Percentiles rank a stretch among this genome's conserved stretches.
Evolutionary conservation across 92 coral and sea anemone genomes (phyloP).

Genomic region (Zoanthus sociatus): DNA sequence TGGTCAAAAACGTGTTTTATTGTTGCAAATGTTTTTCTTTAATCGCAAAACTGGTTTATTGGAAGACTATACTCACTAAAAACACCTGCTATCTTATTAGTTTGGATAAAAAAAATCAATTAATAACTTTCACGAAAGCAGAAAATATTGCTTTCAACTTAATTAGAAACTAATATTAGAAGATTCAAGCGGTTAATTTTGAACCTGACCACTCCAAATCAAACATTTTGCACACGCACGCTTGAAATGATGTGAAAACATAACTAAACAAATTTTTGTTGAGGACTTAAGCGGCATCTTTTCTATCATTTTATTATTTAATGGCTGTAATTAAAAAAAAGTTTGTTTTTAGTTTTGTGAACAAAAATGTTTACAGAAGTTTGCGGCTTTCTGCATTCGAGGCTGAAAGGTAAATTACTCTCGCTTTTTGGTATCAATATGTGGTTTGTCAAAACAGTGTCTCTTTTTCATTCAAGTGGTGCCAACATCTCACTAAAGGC

Average conservation of each 20-base stretch:
- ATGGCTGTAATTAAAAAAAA: background rate
- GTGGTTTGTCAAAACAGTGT: conserved; percentile 49
- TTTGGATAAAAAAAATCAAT: conserved; percentile 26
- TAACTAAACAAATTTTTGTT: background rate
- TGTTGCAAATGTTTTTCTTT: background rate
- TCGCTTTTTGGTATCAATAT: background rate
- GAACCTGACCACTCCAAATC: background rate
- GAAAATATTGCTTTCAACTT: conserved; percentile 16
- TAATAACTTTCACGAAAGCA: conserved; percentile 26
- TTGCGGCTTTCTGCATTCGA: conserved; percentile 1
- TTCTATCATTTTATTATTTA: background rate
- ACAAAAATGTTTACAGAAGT: conserved; percentile 12
- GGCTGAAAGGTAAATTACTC: conserved; percentile 9
- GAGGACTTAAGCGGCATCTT: background rate
- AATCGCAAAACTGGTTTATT: background rate
- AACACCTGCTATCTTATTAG: conserved; percentile 33
- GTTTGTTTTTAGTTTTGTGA: background rate
- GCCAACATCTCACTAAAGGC: conserved; percentile 11
- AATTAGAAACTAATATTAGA: conserved; percentile 19
- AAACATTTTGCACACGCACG: background rate
- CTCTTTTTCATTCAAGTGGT: conserved; percentile 33
- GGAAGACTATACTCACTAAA: background rate
- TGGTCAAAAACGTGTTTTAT: background rate
- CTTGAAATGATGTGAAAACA: background rate
- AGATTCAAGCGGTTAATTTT: conserved; percentile 29